Evolutionary conservation across 2,113 vertebrate genomes (phyloP), one percentile per base, ranked within the genome.

Genomic region (Damaliscus lunatus): DNA sequence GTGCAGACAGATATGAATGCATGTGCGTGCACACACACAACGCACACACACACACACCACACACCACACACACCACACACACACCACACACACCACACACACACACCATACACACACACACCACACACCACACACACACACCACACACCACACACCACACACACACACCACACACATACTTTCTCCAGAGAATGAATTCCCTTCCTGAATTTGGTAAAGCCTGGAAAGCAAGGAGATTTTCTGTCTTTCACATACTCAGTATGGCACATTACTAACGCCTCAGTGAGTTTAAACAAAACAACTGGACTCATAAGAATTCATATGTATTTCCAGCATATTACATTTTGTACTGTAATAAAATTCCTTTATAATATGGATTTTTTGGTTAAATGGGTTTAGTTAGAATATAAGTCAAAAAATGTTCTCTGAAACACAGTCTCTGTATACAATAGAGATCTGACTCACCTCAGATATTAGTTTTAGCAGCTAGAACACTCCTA

Each of bases 311-410:
- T 94, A 94, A 96, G 71, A 98, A 97, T 95, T 94, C 91, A 96
- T 82, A 93, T 12, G 10, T 89, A 94, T 98, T 97, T 96, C 64
- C 21, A 97, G 88, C 43, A 89, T 78, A 94, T 95, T 83, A 88
- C 40, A 94, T 96, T 97, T 98, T 94, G 90, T 1, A 6, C n/a
- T 85, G 27, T 88, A 89, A 91, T 93, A 84, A 95, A 97, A 95
- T 95, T 80, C 29, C 33, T 97, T 97, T 84, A 77, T 82, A 83
- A 74, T 97, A 82, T 94, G 40, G 62, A 62, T 85, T 97, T 97
- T 97, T 96, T 83, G n/a, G 93, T 96, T 98, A 96, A 85, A 95
- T 97, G 55, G 59, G 50, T 94, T 94, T 97, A 78, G 60, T 90
- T 95, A 81, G 77, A 95, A 43, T 94, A 89, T 46, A 46, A 96